Percentiles rank a stretch among this genome's conserved stretches.
Conservation (phyloP, 2,888 invertebrate genomes). For the Salticus scenicus region DNA sequence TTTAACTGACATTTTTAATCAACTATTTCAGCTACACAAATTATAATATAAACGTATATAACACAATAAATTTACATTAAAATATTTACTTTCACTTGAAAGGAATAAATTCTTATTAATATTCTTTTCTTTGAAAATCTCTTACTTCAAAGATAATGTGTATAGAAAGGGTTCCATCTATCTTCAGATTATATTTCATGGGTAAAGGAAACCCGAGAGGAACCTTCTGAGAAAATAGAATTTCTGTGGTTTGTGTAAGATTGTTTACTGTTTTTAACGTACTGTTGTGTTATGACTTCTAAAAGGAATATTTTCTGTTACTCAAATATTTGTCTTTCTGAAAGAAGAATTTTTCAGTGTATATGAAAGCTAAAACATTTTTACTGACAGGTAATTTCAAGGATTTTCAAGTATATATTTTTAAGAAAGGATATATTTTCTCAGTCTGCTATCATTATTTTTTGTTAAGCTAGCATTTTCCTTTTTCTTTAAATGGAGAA, state of each 20-base stretch:
- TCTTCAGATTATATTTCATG: background rate
- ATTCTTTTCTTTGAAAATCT: background rate
- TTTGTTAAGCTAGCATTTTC: too few relatives aligned
- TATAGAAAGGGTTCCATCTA: background rate
- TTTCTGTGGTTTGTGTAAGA: background rate
- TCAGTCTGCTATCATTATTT: too few relatives aligned
- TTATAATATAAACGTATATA: too few relatives aligned
- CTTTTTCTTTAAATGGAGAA: too few relatives aligned
- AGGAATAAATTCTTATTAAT: background rate
- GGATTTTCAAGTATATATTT: too few relatives aligned
- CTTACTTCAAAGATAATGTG: background rate
- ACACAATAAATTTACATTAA: too few relatives aligned
- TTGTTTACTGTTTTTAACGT: background rate
- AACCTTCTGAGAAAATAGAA: background rate
- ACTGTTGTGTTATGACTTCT: background rate
- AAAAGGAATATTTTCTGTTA: background rate
- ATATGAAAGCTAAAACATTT: background rate
- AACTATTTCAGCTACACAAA: too few relatives aligned
- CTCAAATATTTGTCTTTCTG: constrained; percentile 1
- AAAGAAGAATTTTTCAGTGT: background rate
- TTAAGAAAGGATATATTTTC: too few relatives aligned
- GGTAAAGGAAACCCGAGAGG: background rate
- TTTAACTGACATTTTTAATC: too few relatives aligned
- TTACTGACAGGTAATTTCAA: background rate
- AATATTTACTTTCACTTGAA: background rate